Base-by-base conservation (phyloP, 2,113 vertebrate species). In the Phodopus roborovskii region DNA sequence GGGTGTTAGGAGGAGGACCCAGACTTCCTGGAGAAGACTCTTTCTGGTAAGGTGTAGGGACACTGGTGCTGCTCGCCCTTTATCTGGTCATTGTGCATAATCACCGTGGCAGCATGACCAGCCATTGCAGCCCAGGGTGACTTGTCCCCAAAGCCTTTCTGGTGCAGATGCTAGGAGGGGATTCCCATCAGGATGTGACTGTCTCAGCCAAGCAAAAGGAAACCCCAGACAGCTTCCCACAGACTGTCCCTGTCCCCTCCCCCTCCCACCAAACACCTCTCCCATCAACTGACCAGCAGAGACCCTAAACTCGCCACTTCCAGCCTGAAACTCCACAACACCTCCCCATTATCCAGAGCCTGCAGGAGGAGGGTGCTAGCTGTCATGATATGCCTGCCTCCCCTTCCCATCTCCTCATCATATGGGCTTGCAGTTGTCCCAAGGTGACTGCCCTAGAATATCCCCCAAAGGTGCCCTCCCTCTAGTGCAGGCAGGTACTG, bases 21-120 rank as follows among this genome's bases (percentile, higher is more conserved):
- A 17, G 33, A 5, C 9, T 15, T 30, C 77, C 4, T 0, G 1
- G 71, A 4, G 17, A 17, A 39, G 56, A 28, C 30, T 7, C 39
- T 74, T 74, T 19, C 22, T 10, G 5, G 2, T 33, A 33, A 33
- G 45, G 9, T 28, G 19, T 3, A 45, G 39, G 39, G 19, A 10
- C 1, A 0, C 1, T 0, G 3, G 20, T 3, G 60, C 12, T 3
- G 0, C 8, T 70, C 6, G 9, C 62, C 68, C 28, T 45, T 24
- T 28, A 28, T 42, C 53, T 11, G 15, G 45, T 13, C 68, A 9
- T 24, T 4, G 20, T 66, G 45, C 11, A 0, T 7, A 10, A 62
- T 22, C 50, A 3, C 0, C 0, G 7, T n/a, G 42, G 9, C 26
- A 8, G 6, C 17, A 3, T 70, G 48, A 58, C 20, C 12, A 86